Evolutionary conservation across 2,797 vertebrate genomes (phyloP), one percentile per base, ranked within the genome.

Genomic region (Micrastur ruficollis): DNA sequence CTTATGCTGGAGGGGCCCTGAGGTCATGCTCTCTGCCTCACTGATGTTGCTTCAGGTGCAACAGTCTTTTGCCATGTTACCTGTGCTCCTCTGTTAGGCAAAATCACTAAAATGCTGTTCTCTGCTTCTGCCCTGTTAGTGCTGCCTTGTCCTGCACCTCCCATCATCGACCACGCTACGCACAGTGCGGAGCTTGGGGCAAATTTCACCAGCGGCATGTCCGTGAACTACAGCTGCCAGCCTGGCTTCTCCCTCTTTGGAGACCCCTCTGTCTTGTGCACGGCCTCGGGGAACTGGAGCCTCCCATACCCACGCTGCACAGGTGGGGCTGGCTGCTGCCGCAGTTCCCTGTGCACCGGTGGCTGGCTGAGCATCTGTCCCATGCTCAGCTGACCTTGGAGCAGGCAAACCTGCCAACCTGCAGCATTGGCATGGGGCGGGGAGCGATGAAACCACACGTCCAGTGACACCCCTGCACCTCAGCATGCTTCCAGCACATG

Each of bases 181-280:
- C 94, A 36, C 52, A 52, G 92, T 22, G 82, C 73, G 1, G 19
- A 66, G 65, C 74, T 44, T 1, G 22, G 44, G 17, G 20, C 34
- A 8, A 95, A 6, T 72, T 98, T 97, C 96, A 93, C 75, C 36
- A 96, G 95, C 0, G 97, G 97, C 68, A 89, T 75, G 86, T 93
- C 96, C 6, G 66, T 98, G 73, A 97, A 46, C 84, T 98, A 98
- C n/a, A 91, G 92, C 81, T 98, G 98, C 94, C 89, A 97, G 76
- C 93, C 81, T 0, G 97, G 98, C 87, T 98, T 96, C 89, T 53
- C 36, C 62, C 93, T 98, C n/a, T 91, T 89, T 1, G 96, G 97
- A 56, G 50, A 87, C 16, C 89, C 93, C 49, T 81, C 92, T 5
- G 19, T 98, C 34, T 47, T 0, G 4, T 98, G 98, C 84, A 95